Percentiles rank a stretch among this genome's conserved stretches.
phyloP scores from a whole-genome alignment of 2,888 invertebrate species.

The Pammene aurita region DNA sequence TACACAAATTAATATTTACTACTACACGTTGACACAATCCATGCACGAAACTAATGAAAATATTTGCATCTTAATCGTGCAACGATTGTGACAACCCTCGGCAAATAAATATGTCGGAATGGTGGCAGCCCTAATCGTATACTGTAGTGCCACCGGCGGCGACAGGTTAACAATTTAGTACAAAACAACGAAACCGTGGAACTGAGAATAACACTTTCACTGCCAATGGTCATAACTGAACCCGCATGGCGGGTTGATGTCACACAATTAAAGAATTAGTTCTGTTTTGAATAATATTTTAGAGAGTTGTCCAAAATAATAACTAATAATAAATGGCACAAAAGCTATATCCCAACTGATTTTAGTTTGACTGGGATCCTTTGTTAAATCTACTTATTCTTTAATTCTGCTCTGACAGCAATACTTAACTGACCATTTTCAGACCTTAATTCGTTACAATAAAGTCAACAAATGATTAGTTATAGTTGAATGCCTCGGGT shows the following conservation, averaged over 20 bases:
- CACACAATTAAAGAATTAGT: not conserved
- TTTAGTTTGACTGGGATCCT: no score
- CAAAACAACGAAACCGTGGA: slow-evolving; percentile 36
- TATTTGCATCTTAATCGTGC: slow-evolving; percentile 30
- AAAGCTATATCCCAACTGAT: no score
- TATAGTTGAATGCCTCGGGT: no score
- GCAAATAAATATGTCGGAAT: slow-evolving; percentile 36
- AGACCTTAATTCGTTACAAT: no score
- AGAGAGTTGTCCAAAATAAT: no score
- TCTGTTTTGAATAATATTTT: not conserved
- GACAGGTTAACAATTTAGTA: slow-evolving; percentile 44
- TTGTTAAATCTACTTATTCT: no score
- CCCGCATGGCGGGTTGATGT: no score
- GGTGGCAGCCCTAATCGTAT: slow-evolving; percentile 51
- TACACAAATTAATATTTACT: slow-evolving; percentile 44
- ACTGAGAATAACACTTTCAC: slow-evolving; percentile 32
- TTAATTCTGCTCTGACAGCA: no score
- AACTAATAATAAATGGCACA: no score
- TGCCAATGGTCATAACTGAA: not conserved
- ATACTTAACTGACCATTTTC: no score
- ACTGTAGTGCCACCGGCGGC: slow-evolving; percentile 48
- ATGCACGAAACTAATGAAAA: slow-evolving; percentile 11
- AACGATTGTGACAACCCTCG: slow-evolving; percentile 26
- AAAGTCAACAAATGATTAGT: no score
- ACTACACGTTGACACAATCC: slow-evolving; percentile 15